Conservation (phyloP, 2,113 vertebrate genomes). For the Nanorana parkeri region DNA sequence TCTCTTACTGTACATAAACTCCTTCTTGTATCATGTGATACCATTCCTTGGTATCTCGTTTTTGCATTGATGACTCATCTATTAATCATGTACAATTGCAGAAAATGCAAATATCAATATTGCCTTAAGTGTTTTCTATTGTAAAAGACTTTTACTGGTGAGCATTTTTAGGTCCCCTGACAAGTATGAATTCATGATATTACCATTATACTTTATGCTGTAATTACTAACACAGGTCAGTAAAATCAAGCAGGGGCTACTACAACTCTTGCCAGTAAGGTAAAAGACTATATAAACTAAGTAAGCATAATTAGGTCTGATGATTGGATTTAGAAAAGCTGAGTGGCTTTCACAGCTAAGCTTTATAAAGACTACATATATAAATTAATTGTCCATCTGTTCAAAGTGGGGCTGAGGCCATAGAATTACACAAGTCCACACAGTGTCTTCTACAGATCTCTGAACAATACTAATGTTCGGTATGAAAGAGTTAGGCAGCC, state of each 20-base stretch:
- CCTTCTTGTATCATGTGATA: no score
- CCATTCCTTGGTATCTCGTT: no score
- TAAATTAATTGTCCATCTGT: constrained; percentile 50
- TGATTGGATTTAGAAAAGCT: constrained; percentile 51
- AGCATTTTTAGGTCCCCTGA: no score
- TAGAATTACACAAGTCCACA: not conserved
- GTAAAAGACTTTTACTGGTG: no score
- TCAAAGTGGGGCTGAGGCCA: constrained; percentile 14
- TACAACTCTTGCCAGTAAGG: not conserved
- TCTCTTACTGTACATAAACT: no score
- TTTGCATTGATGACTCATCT: no score
- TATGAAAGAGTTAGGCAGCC: no score
- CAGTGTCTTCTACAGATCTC: not conserved
- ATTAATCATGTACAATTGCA: no score
- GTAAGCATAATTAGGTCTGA: constrained; percentile 35
- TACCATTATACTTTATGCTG: no score
- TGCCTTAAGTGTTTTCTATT: no score
- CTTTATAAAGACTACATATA: constrained; percentile 45
- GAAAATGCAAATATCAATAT: no score
- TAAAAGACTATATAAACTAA: constrained; percentile 23
- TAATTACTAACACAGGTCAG: not conserved
- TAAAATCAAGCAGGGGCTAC: not conserved
- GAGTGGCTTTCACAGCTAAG: constrained; percentile 46
- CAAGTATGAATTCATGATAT: no score
- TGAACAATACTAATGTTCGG: not conserved